These are phyloP conservation scores for Ctenochaetus hawaiiensis DNA, from an alignment of 2,797 vertebrate genomes.

Conservation along the genomic window DNA sequence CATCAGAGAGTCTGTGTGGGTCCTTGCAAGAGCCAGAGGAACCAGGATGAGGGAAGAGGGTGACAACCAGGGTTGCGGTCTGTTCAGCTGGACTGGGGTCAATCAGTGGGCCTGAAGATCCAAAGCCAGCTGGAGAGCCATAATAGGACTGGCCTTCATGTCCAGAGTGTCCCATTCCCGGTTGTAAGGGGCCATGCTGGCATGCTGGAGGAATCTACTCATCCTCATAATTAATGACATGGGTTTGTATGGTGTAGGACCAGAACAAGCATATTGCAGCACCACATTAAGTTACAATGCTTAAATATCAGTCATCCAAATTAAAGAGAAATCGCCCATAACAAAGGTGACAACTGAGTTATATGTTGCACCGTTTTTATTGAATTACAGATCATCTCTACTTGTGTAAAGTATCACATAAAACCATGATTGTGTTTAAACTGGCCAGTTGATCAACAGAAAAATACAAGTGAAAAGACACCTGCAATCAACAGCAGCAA, in stretches of 20 bases:
- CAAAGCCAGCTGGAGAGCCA: conserved; percentile 81
- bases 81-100: conserved; percentile 80
- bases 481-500: conserved; percentile 58
- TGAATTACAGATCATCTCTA: conserved; percentile 41
- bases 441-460: conserved; percentile 46
- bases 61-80: conserved; percentile 70
- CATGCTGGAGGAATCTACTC: conserved; percentile 62
- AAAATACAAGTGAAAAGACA: conserved; percentile 57
- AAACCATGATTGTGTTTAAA: conserved; percentile 53
- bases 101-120: conserved; percentile 69
- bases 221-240: conserved; percentile 78
- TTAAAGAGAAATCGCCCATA: conserved; percentile 30
- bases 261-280: conserved; percentile 52
- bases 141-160: conserved; percentile 76
- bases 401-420: conserved; percentile 36
- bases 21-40: conserved; percentile 66
- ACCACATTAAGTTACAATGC: conserved; percentile 22
- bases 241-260: conserved; percentile 50
- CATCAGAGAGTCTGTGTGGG: conserved; percentile 77
- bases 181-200: conserved; percentile 69
- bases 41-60: conserved; percentile 51
- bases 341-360: conserved; percentile 36
- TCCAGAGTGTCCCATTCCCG: conserved; percentile 78
- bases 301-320: conserved; percentile 18
- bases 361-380: conserved; percentile 22